Evolutionary conservation across 2,113 vertebrate species (phyloP).

Genomic region (Poeciliopsis occidentalis): DNA sequence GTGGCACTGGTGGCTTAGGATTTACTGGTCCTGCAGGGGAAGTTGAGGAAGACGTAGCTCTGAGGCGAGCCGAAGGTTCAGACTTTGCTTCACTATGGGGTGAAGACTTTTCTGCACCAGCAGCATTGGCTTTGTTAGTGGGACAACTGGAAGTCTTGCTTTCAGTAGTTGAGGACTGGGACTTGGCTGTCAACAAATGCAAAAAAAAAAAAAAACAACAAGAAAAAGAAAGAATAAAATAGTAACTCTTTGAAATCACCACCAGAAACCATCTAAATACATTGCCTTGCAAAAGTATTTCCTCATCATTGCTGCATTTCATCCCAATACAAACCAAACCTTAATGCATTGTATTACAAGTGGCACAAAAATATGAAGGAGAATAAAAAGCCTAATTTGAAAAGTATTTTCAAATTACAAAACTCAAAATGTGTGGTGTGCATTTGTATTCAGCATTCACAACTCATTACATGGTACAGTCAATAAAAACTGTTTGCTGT

Average conservation of each 20-base stretch:
- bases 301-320: too few relatives aligned
- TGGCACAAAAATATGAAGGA: too few relatives aligned
- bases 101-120: slow-evolving; percentile 81
- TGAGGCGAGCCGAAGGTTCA: slow-evolving; percentile 78
- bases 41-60: slow-evolving; percentile 78
- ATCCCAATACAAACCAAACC: too few relatives aligned
- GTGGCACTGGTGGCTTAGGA: slow-evolving; percentile 84
- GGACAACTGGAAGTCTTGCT: slow-evolving; percentile 70
- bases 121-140: slow-evolving; percentile 44
- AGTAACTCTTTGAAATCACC: too few relatives aligned
- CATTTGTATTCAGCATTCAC: too few relatives aligned
- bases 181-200: slow-evolving; percentile 71
- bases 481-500: too few relatives aligned
- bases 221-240: background rate
- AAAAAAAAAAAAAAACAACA: background rate
- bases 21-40: slow-evolving; percentile 73
- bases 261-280: background rate
- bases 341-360: too few relatives aligned
- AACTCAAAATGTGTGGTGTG: too few relatives aligned
- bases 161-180: slow-evolving; percentile 77
- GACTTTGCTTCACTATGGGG: slow-evolving; percentile 82
- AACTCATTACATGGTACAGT: too few relatives aligned
- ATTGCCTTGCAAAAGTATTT: too few relatives aligned
- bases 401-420: too few relatives aligned
- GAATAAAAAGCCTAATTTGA: too few relatives aligned